These are phyloP conservation scores for Aporophyla lueneburgensis DNA, from an alignment of 2,888 invertebrate species.

Conservation along the genomic window DNA sequence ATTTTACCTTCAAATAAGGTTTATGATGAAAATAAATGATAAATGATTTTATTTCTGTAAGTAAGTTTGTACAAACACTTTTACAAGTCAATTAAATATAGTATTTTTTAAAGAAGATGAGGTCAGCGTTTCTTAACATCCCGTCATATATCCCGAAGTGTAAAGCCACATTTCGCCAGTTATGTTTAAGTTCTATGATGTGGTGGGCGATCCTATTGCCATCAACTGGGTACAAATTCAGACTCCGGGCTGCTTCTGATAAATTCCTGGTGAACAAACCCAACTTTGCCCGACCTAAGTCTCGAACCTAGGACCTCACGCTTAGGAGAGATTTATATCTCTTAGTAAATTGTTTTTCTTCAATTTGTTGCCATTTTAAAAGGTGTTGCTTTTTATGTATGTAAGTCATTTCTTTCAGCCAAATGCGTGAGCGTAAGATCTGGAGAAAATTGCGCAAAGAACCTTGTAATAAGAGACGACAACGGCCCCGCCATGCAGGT, in stretches of 20 bases:
- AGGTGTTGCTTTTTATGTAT: constrained; percentile 1
- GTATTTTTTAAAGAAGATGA: too few relatives aligned
- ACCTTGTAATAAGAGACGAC: constrained; percentile 89
- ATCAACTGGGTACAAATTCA: background rate
- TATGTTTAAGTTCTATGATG: background rate
- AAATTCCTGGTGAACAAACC: background rate
- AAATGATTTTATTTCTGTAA: too few relatives aligned
- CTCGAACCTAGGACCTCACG: too few relatives aligned
- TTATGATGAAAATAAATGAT: background rate
- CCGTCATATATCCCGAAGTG: background rate
- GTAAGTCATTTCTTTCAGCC: constrained; percentile 71
- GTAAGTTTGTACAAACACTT: too few relatives aligned
- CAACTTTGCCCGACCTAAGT: background rate
- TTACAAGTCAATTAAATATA: too few relatives aligned
- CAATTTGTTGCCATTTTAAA: too few relatives aligned
- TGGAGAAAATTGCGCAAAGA: constrained; percentile 83
- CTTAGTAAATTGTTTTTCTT: background rate
- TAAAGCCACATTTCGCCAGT: background rate
- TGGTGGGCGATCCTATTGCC: background rate
- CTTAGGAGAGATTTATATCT: too few relatives aligned
- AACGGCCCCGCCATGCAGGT: constrained; percentile 91
- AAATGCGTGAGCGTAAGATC: constrained; percentile 85
- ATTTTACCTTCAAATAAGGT: background rate
- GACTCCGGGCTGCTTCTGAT: background rate
- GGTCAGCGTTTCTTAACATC: background rate